Percentiles rank a stretch among this genome's conserved stretches.
Conservation (phyloP, 2,797 vertebrate genomes). For the Tinamus major region DNA sequence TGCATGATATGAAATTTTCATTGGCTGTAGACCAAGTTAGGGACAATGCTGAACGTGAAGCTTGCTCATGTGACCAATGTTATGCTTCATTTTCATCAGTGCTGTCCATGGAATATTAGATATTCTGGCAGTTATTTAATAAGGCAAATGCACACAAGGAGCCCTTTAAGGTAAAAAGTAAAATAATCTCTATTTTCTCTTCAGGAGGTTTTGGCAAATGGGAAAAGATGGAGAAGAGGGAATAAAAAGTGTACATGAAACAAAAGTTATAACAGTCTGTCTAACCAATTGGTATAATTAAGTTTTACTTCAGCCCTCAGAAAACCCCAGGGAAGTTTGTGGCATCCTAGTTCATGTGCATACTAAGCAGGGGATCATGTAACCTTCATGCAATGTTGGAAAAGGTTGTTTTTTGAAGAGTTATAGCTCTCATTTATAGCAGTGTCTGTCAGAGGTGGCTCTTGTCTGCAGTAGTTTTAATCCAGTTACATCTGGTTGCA, state of each 20-base stretch:
- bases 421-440: neutral
- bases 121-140: constrained; percentile 73
- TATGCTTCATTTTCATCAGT: constrained; percentile 69
- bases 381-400: constrained; percentile 47
- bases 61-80: constrained; percentile 54
- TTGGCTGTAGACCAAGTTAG: constrained; percentile 51
- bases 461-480: neutral
- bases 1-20: constrained; percentile 30
- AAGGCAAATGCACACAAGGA: constrained; percentile 64
- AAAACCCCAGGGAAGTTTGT: constrained; percentile 60
- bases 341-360: constrained; percentile 66
- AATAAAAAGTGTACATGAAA: constrained; percentile 52
- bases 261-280: constrained; percentile 65
- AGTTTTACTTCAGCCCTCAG: constrained; percentile 70
- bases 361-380: constrained; percentile 74
- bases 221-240: constrained; percentile 61
- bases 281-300: constrained; percentile 68
- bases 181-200: constrained; percentile 76
- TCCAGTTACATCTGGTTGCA: neutral
- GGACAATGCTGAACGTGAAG: constrained; percentile 23
- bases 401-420: neutral
- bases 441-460: neutral
- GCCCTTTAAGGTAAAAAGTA: constrained; percentile 72
- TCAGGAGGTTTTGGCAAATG: constrained; percentile 70
- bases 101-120: constrained; percentile 67